Evolutionary conservation across 35 echinoderm and acorn worm species (phyloP), one percentile per base, ranked within the genome.

Genomic region (Stichopus chloronotus): DNA sequence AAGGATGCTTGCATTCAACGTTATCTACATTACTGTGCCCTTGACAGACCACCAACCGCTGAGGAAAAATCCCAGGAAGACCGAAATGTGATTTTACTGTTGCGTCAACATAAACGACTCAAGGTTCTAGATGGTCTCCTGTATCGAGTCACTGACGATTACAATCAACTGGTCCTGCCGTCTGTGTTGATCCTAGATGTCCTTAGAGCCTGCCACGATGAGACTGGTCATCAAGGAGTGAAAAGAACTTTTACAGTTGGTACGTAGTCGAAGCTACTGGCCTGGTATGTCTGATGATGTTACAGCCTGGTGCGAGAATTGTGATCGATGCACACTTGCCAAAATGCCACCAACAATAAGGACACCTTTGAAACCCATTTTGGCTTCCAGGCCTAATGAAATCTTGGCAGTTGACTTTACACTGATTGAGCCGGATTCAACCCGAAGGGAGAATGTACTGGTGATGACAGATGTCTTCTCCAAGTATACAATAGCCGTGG

Each of bases 221-320:
- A 4, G 17, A 57, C 55, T 5, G 55, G 81, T 7, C 81, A 58
- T 84, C 81, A 84, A 57, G 17, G 81, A 19, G 54, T 56, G 21
- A 17, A 14, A 10, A n/a, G 55, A 5, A 84, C 79, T 6, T n/a
- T 58, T 58, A 55, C 81, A 56, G 13, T 52, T 84, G 53, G 7
- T 84, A 7, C 53, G 55, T 14, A n/a, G 8, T 5, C 53, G 95
- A 19, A 95, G 91, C 56, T 97, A 87, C 60, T 97, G 96, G 94
- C 83, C 92, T 8, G 61, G 30, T 19, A 72, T 77, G 53, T 55
- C 52, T 25, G 52, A 84, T 5, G 8, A 93, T 77, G 20, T 83
- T 4, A 83, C 10, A 8, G 21, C 16, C n/a, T 82, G 57, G 77
- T 92, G 91, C 83, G 78, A 92, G 63, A 55, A 92, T 12, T 92